phyloP scores from a whole-genome alignment of 2,797 vertebrate species.

The Hafferia zeledoni region DNA sequence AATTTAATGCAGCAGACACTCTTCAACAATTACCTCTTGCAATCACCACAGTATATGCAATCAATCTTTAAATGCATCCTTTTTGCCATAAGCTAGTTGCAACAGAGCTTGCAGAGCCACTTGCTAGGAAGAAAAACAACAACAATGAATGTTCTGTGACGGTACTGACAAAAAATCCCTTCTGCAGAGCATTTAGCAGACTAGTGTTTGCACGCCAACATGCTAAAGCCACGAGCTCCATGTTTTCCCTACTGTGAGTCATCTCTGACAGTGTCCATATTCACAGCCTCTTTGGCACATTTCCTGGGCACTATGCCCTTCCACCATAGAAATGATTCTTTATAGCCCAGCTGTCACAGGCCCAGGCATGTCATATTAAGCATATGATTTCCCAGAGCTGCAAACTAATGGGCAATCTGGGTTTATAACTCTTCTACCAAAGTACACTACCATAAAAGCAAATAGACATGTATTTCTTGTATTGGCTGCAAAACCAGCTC shows the following conservation, averaged over 20 bases:
- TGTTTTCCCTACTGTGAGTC: background rate
- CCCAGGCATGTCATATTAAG: background rate
- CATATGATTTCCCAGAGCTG: background rate
- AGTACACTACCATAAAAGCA: background rate
- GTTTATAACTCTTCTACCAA: background rate
- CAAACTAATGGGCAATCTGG: background rate
- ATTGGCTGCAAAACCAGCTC: background rate
- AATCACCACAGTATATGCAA: background rate
- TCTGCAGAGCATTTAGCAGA: background rate
- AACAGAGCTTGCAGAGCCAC: background rate
- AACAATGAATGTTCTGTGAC: background rate
- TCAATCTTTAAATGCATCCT: background rate
- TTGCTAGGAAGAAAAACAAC: background rate
- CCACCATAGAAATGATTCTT: background rate
- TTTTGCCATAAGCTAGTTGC: background rate
- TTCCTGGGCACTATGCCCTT: slow-evolving; percentile 1
- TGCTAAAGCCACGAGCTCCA: background rate
- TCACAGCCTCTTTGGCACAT: slow-evolving; percentile 3
- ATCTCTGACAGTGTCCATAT: slow-evolving; percentile 6
- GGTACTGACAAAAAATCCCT: background rate
- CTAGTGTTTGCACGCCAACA: slow-evolving; percentile 26
- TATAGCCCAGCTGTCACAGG: slow-evolving; percentile 1
- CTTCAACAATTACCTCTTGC: background rate
- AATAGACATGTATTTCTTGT: background rate
- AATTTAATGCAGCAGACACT: background rate